Base-by-base conservation (phyloP, 1,140 invertebrate genomes). In the Drosophila persimilis region DNA sequence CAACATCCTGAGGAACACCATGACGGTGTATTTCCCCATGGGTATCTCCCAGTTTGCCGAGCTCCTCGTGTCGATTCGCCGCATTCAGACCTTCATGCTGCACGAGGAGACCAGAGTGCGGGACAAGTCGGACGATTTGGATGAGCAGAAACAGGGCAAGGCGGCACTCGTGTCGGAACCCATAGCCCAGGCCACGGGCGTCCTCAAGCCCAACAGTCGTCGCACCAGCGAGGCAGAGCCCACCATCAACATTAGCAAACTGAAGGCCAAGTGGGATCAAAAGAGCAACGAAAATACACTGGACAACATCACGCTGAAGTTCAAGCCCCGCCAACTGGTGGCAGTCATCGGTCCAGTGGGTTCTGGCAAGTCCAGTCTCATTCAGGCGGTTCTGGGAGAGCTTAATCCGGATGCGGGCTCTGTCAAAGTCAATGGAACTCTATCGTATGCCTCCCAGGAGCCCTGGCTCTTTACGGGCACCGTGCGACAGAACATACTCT, bases 371-470 rank as follows among this genome's bases (percentile, higher is more conserved):
- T 94, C 95, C 1, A 97, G 97, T 22, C 91, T 98, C 4, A 92
- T 98, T 13, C 95, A 98, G 86, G 93, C 94, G 2, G 93, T 98
- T 56, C 92, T 99, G 6, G 93, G 94, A 53, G 98, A 99, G 92
- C 89, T 98, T 31, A 95, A 96, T 4, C 78, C 96, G 0, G 91
- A 90, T 2, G 91, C 92, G 0, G 97, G 97, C 1, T 92, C 91
- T 6, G 91, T 98, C 0, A 92, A 93, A 50, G 92, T 97, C 0
- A 93, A 94, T 46, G 98, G 98, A 15, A 94, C 92, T 41, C 92
- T 98, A 6, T 95, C 96, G 0, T 99, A 98, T 91, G 95, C 96
- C 11, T 95, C 96, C n/a, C 98, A 99, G 91, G 96, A 98, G 78
- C 95, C 97, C 0, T 99, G 97, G 97, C 93, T 98, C 0, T 97